Base-by-base conservation (phyloP, 2,113 vertebrate species). In the Semnornis frantzii region DNA sequence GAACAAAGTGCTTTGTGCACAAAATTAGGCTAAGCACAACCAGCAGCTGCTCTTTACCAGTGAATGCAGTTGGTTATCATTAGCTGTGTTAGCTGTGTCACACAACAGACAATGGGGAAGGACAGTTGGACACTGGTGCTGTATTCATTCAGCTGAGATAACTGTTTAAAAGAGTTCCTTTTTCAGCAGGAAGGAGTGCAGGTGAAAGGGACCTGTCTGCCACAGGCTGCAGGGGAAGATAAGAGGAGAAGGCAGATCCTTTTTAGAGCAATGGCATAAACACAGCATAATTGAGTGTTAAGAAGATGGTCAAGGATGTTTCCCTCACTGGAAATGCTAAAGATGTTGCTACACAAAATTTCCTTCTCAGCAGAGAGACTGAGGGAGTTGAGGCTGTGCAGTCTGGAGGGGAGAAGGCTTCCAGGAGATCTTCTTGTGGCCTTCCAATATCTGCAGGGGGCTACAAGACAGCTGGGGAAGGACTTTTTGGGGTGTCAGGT, bases 91-190 rank as follows among this genome's bases (percentile, higher is more conserved):
- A n/a, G n/a, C 50, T 46, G 13, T 62, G 5, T 64, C 31, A 24
- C 0, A 0, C 15, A 71, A 33, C 5, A 64, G 48, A 15, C 28
- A 60, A 42, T 23, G 21, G 20, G 37, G 73, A 72, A 60, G 5
- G 20, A 79, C 18, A 7, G 9, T 59, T 42, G 12, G 68, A 80
- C 76, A 68, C 4, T 81, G 5, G 6, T 23, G 9, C 46, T 80
- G 2, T 15, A 20, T 28, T 52, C 46, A 60, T 72, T 85, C 55
- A 37, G 20, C 7, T 37, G 48, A 78, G 37, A 52, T 62, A 85
- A 66, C 4, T 44, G 6, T 46, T 82, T 69, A n/a, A 42, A 70
- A 84, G 16, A 48, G 12, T 24, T 33, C 1, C n/a, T n/a, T 72
- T 89, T 88, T 54, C 37, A 58, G 25, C 20, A 3, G 68, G 33